Evolutionary conservation across 2,797 vertebrate genomes (phyloP), one percentile per base, ranked within the genome.

Genomic region (Telmatherina bonti): DNA sequence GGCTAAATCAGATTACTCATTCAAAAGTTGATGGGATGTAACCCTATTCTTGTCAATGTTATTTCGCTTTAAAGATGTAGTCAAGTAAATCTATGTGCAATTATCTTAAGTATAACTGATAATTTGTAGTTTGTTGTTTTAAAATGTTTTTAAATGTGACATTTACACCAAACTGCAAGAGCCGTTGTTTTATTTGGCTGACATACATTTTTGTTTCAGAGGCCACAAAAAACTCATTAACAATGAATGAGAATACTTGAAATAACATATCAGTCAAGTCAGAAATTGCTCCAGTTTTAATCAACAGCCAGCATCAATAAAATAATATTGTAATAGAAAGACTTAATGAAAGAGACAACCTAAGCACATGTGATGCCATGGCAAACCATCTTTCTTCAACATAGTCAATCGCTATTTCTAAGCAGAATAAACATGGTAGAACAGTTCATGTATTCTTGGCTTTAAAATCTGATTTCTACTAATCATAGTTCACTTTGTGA

Each of bases 241-340:
- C 43, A 18, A 0, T 66, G 10, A 65, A 70, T 63, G 38, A 47
- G 2, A 62, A 64, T 15, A 64, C 7, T 43, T 24, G 18, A 76
- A 76, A n/a, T 47, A 22, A 76, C 57, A 69, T 1, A 57, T 64
- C 18, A 69, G 7, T 26, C 24, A 4, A 65, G 24, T 30, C 29
- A 76, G 38, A 13, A 57, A 47, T 26, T 56, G 31, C 24, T 15
- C 0, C 7, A 51, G 3, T 12, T 38, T 64, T 52, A 7, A 30
- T 15, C 5, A 24, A 52, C 8, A 24, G 24, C 3, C 24, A 5
- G n/a, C 9, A 52, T 52, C 12, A 26, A 56, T 24, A 53, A 65
- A 11, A 35, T 53, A 27, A 16, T 1, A 58, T 24, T 27, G 16
- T 41, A 18, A 45, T 59, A 79, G 72, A 72, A 56, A 79, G 54